These are phyloP conservation scores for Helogale parvula DNA, from an alignment of 2,113 vertebrate species.

Conservation along the genomic window DNA sequence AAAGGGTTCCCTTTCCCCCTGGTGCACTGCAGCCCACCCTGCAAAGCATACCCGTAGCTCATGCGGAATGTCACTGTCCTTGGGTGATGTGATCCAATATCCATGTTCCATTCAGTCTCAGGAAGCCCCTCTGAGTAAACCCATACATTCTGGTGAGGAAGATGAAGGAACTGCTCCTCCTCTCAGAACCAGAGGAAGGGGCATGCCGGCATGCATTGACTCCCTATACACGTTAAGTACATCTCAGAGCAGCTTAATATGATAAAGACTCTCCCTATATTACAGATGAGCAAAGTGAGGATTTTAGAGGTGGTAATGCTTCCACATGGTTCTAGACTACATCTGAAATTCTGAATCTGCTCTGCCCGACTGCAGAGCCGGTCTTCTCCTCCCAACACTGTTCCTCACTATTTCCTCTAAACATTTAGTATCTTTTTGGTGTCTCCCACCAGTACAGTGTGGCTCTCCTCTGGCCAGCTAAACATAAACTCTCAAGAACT, in stretches of 20 bases:
- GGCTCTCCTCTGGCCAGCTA: background rate
- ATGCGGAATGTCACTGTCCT: background rate
- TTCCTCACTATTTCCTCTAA: background rate
- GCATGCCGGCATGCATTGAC: accelerated
- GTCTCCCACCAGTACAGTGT: background rate
- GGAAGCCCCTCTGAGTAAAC: background rate
- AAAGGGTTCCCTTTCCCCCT: background rate
- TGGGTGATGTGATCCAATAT: background rate
- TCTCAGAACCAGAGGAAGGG: background rate
- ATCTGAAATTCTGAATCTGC: background rate
- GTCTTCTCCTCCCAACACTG: background rate
- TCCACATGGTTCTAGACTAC: background rate
- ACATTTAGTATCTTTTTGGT: background rate
- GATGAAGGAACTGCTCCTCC: background rate
- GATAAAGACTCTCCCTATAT: background rate
- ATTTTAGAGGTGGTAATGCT: background rate
- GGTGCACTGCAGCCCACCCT: background rate
- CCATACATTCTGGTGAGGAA: background rate
- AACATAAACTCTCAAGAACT: background rate
- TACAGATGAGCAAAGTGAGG: background rate
- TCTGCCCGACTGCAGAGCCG: no score
- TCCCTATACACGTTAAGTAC: accelerated
- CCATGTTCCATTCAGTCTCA: background rate
- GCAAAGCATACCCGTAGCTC: no score
- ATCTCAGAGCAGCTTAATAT: background rate